Evolutionary conservation across 2,113 vertebrate genomes (phyloP), one percentile per base, ranked within the genome.

Genomic region (Copsychus sechellarum): DNA sequence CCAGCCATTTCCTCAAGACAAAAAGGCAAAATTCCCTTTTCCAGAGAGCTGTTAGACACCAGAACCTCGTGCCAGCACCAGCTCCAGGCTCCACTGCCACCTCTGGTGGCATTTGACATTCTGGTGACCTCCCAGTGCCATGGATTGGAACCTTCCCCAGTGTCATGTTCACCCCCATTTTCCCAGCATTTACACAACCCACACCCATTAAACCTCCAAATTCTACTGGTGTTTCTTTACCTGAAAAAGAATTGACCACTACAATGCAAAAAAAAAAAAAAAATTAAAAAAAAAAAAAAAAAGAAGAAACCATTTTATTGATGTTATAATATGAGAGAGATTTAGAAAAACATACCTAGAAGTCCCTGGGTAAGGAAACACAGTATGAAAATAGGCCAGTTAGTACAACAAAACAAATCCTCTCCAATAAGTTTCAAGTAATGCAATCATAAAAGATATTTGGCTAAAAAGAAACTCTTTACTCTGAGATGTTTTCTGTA

Each of bases 271-370:
- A 80, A 16, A 48, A n/a, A n/a, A 90, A 92, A 80, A 16, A 48
- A 57, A n/a, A 83, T 40, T 40, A 95, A 93, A 94, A 38, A 10
- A 60, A 74, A 93, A 92, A 92, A 69, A 13, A 62, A 84, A 96
- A 94, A 93, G 83, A 88, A 92, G 28, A 93, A 95, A 88, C 18
- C 13, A 6, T 69, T 97, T 96, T 96, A 95, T 83, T 96, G 89
- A 48, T 93, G 81, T 64, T 34, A 31, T 71, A 88, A 43, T n/a
- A 62, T 0, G 8, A 62, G 79, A 71, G 77, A 61, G 88, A 48
- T 74, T 91, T 94, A 95, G 92, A 89, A 97, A 93, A 96, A 54
- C 91, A 92, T 67, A 95, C 62, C 76, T 65, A 92, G 90, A 88
- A 43, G 81, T 87, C 81, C 70, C 88, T 60, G 65, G 34, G 3